Conservation (phyloP, 2,888 invertebrate genomes). For the Eupithecia pulchellata region DNA sequence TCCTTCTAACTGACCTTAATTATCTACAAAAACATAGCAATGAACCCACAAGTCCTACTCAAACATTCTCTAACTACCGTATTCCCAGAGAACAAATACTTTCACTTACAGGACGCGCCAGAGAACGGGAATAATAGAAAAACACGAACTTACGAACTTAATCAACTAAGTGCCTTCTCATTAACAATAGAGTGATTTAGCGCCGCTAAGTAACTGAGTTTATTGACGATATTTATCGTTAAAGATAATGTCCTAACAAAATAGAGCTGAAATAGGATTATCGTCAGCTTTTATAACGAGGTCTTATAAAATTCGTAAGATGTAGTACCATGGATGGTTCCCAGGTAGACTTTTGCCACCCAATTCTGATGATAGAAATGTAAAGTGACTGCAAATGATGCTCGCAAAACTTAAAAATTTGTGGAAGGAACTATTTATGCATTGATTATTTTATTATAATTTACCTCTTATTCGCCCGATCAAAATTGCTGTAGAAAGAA, state of each 20-base stretch:
- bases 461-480: not conserved
- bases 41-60: slow-evolving; percentile 1
- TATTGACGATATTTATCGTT: not conserved
- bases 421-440: not conserved
- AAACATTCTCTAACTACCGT: not conserved
- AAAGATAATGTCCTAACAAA: not conserved
- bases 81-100: slow-evolving; percentile 2
- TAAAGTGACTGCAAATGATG: not conserved
- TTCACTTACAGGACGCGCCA: slow-evolving; percentile 1
- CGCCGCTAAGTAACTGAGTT: slow-evolving; percentile 18
- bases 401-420: not conserved
- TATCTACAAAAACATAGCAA: not conserved
- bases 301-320: not conserved
- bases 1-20: not conserved
- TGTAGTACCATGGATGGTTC: not conserved
- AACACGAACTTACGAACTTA: slow-evolving; percentile 37
- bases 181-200: slow-evolving; percentile 53
- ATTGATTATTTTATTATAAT: not conserved
- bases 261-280: not conserved
- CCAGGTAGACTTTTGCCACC: not conserved
- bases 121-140: slow-evolving; percentile 35
- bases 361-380: not conserved
- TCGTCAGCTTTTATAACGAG: not conserved
- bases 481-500: slow-evolving; percentile 6
- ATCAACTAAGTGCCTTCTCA: slow-evolving; percentile 49